These are phyloP conservation scores for Oostethus manadensis DNA, from an alignment of 2,113 vertebrate genomes.

Conservation along the genomic window DNA sequence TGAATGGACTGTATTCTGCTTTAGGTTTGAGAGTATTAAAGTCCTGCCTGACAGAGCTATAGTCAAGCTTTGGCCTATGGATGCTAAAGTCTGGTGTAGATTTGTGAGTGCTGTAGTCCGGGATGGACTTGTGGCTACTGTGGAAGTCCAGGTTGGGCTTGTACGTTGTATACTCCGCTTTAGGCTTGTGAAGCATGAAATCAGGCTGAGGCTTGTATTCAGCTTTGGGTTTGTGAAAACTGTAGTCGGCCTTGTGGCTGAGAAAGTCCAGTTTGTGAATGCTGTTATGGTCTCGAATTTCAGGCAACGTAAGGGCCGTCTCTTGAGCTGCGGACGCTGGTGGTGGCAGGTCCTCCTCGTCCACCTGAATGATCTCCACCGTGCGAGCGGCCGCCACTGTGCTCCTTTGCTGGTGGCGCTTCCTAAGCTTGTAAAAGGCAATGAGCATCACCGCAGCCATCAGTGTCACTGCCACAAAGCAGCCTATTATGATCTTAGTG, in stretches of 20 bases:
- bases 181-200: conserved; percentile 67
- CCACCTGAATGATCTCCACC: conserved; percentile 94
- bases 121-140: conserved; percentile 64
- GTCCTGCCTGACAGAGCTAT: conserved; percentile 62
- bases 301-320: conserved; percentile 81
- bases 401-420: conserved; percentile 93
- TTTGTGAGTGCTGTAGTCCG: conserved; percentile 68
- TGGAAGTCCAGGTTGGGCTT: conserved; percentile 71
- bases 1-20: conserved; percentile 65
- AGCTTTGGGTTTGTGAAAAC: conserved; percentile 67
- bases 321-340: conserved; percentile 76
- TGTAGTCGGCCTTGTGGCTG: conserved; percentile 70
- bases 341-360: conserved; percentile 88
- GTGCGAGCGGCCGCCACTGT: conserved; percentile 87
- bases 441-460: conserved; percentile 95
- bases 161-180: conserved; percentile 70
- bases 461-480: conserved; percentile 94
- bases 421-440: conserved; percentile 95
- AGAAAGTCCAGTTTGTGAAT: conserved; percentile 84
- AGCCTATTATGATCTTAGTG: conserved; percentile 98
- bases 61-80: conserved; percentile 68
- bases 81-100: conserved; percentile 65
- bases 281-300: conserved; percentile 85
- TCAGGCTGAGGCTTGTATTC: conserved; percentile 69
- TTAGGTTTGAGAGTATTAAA: conserved; percentile 62